These are phyloP conservation scores for Oncorhynchus gorbuscha DNA, from an alignment of 2,113 vertebrate genomes.

Conservation along the genomic window DNA sequence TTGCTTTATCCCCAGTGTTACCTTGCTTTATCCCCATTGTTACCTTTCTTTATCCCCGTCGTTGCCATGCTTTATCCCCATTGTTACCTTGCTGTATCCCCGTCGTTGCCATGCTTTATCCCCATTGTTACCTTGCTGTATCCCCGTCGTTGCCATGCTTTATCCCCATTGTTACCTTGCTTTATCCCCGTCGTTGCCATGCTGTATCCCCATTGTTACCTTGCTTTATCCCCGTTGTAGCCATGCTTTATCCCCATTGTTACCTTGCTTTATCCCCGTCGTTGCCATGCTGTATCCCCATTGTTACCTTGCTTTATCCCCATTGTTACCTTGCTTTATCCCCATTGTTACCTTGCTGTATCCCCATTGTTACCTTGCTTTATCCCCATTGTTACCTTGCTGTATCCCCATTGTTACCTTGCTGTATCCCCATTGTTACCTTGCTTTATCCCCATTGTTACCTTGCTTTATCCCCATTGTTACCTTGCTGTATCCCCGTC, in stretches of 20 bases:
- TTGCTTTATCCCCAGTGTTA: too few relatives aligned
- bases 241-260: conserved; percentile 9
- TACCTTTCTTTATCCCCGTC: too few relatives aligned
- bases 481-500: too few relatives aligned
- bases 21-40: too few relatives aligned
- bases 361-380: too few relatives aligned
- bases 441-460: not conserved
- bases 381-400: not conserved
- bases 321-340: conserved; percentile 17
- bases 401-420: conserved; percentile 2
- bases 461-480: conserved; percentile 9
- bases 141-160: too few relatives aligned
- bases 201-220: too few relatives aligned
- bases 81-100: not conserved
- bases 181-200: not conserved
- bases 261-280: too few relatives aligned
- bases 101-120: conserved; percentile 16
- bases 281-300: too few relatives aligned
- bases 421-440: too few relatives aligned
- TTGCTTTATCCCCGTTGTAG: not conserved
- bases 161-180: not conserved
- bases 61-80: conserved; percentile 3
- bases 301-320: not conserved
- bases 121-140: not conserved
- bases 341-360: too few relatives aligned